Percentiles rank a stretch among this genome's conserved stretches.
phyloP scores from a whole-genome alignment of 1,140 invertebrate genomes.

The Neodiprion virginianus region DNA sequence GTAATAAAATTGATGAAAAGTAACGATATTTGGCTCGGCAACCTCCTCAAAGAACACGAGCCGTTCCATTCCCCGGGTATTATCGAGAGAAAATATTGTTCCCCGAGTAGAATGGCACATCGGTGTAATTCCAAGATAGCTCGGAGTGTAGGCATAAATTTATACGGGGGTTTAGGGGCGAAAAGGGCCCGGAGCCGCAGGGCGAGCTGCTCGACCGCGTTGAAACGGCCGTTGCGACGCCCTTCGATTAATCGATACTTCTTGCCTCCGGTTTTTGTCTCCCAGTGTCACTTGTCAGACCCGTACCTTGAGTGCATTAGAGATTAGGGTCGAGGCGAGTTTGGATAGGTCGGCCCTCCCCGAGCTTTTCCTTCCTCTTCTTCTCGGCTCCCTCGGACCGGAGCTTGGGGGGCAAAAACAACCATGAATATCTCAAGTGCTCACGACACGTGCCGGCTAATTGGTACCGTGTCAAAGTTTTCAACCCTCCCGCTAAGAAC shows the following conservation, averaged over 20 bases:
- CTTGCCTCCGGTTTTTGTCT: conserved; percentile 8
- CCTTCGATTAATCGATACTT: conserved; percentile 15
- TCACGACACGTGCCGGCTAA: conserved; percentile 43
- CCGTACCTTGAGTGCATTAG: conserved; percentile 35
- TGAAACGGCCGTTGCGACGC: neutral
- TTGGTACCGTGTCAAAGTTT: conserved; percentile 32
- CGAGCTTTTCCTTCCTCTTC: conserved; percentile 28
- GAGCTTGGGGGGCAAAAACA: conserved; percentile 35
- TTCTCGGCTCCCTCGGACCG: neutral
- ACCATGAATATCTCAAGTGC: conserved; percentile 41
- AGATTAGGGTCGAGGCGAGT: conserved; percentile 42
- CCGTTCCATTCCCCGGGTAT: no score
- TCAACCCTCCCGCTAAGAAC: conserved; percentile 20
- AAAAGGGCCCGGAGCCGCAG: neutral
- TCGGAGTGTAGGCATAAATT: neutral
- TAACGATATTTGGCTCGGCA: no score
- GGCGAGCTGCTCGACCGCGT: neutral
- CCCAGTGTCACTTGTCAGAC: neutral
- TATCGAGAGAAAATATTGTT: no score
- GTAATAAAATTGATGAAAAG: no score
- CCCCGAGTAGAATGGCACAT: no score
- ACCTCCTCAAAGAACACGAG: no score
- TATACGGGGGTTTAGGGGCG: neutral
- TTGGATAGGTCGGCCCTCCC: conserved; percentile 34
- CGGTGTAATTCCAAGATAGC: conserved; percentile 5